These are phyloP conservation scores for Aphis craccivora DNA, from an alignment of 1,140 invertebrate genomes.

Conservation along the genomic window DNA sequence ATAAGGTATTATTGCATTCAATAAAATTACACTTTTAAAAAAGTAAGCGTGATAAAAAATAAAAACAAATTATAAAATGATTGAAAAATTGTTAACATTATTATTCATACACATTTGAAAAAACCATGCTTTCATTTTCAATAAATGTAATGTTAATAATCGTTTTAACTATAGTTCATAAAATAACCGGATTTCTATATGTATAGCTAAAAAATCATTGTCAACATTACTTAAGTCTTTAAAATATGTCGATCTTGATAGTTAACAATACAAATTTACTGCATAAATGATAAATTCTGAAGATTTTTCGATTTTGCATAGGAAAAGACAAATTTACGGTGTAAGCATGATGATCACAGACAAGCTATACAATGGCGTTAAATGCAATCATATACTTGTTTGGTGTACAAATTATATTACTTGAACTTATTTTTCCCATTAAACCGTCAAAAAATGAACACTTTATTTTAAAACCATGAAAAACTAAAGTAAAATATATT, in stretches of 20 bases:
- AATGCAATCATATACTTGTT: neutral
- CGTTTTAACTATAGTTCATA: neutral
- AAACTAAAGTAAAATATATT: neutral
- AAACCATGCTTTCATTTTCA: neutral
- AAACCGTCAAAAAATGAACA: neutral
- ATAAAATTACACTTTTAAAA: neutral
- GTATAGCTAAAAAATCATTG: neutral
- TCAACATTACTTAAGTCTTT: neutral
- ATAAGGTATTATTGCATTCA: neutral
- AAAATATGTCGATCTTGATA: neutral
- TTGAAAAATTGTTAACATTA: neutral
- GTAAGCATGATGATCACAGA: neutral
- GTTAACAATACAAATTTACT: neutral
- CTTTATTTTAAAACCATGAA: neutral
- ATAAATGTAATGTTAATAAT: neutral
- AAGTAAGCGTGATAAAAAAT: neutral
- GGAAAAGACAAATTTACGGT: neutral
- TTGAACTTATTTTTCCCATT: neutral
- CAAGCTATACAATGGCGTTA: neutral
- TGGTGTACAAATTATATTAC: neutral
- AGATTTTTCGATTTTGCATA: neutral
- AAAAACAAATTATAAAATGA: neutral
- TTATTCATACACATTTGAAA: neutral
- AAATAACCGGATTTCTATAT: neutral
- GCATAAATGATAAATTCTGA: neutral